Base-by-base conservation (phyloP, 2,113 vertebrate species). In the Rana temporaria region DNA sequence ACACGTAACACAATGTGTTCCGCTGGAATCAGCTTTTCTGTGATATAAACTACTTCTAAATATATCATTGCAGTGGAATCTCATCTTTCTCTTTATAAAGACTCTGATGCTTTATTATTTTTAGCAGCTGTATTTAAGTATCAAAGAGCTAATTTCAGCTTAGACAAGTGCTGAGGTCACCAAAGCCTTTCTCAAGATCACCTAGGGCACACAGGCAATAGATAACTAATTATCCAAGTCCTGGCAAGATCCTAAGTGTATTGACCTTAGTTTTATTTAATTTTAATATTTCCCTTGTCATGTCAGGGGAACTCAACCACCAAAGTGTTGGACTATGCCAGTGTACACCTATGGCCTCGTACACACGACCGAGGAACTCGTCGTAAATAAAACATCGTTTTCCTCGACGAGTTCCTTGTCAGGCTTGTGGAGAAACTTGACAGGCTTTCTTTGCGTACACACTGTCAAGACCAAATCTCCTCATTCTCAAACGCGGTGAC, bases 61-160 rank as follows among this genome's bases (percentile, higher is more conserved):
- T 65, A 82, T 81, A 72, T 32, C 20, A 59, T 26, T 34, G 20
- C 2, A 63, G 42, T 4, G 55, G 70, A 24, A 8, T 66, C 14
- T 73, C 48, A 73, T 82, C n/a, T 56, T 82, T 57, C 71, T 30
- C 64, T 82, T 64, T 34, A 72, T 19, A 52, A 62, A 63, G 69
- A 82, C 24, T 20, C 18, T 12, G 14, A 16, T 24, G 11, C 26
- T n/a, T 78, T 78, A 20, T 67, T 56, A 65, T 78, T 67, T 53
- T 67, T n/a, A 78, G 63, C 22, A 67, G 18, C 48, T 38, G 63
- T 56, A 78, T 63, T 63, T 77, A 72, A 55, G 69, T 72, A 52
- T 72, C 5, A 72, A 72, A 72, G 52, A 72, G 17, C 48, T 72
- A 38, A 60, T 60, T 59, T 34, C 71, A 74, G 71, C 55, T 60